Percentiles rank a stretch among this genome's conserved stretches.
Conservation (phyloP, 2,113 vertebrate genomes). For the Atrichornis clamosus region DNA sequence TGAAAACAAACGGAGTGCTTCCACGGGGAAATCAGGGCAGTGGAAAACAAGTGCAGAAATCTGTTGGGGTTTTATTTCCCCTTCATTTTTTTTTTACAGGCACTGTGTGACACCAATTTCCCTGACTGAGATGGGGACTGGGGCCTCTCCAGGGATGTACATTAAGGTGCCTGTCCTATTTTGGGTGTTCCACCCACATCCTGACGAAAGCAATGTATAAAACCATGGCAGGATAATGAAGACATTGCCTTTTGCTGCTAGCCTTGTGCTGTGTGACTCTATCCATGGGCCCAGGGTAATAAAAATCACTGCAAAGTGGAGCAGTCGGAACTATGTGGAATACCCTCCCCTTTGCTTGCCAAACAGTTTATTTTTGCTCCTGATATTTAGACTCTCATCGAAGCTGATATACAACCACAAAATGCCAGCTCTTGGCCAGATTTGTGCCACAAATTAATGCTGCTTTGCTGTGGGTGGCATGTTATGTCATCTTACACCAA, state of each 20-base stretch:
- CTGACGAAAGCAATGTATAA: not conserved
- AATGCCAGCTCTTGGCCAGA: not conserved
- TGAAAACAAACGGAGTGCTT: conserved; percentile 42
- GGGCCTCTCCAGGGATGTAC: not conserved
- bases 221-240: not conserved
- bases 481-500: not conserved
- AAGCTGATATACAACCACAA: not conserved
- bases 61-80: not conserved
- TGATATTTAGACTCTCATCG: not conserved
- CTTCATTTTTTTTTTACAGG: not conserved
- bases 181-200: not conserved
- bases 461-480: not conserved
- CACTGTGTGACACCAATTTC: not conserved
- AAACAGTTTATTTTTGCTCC: not conserved
- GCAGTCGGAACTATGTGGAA: not conserved
- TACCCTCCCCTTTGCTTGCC: not conserved
- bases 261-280: not conserved
- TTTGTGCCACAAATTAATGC: not conserved
- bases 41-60: not conserved
- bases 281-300: not conserved
- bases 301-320: not conserved
- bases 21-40: conserved; percentile 32
- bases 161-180: not conserved
- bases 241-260: not conserved
- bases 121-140: not conserved